These are phyloP conservation scores for Uromys caudimaculatus DNA, from an alignment of 2,797 vertebrate genomes.

Conservation along the genomic window DNA sequence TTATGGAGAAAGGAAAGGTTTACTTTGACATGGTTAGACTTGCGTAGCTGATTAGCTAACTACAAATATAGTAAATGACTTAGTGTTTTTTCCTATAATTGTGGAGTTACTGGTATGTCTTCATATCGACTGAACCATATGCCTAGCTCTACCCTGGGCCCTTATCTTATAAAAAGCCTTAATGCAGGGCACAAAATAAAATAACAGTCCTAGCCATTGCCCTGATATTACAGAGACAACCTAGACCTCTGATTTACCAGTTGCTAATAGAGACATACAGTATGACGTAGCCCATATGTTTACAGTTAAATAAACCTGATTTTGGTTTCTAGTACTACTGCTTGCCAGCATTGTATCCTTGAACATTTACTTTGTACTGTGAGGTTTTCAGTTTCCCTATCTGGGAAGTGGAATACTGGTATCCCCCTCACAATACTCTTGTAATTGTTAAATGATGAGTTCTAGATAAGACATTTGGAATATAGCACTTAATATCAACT, in stretches of 20 bases:
- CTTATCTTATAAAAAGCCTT: not conserved
- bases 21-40: not conserved
- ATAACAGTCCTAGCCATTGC: not conserved
- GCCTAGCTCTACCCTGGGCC: not conserved
- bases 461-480: not conserved
- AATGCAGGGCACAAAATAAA: not conserved
- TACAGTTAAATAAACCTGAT: constrained; percentile 23
- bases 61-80: constrained; percentile 28
- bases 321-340: not conserved
- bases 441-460: constrained; percentile 18
- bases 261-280: not conserved
- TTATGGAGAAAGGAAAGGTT: not conserved
- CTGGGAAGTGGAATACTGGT: constrained; percentile 34
- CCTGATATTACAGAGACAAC: not conserved
- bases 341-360: not conserved
- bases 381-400: constrained; percentile 18
- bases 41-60: constrained; percentile 25
- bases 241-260: not conserved
- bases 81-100: not conserved
- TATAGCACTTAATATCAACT: constrained; percentile 21
- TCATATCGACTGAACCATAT: constrained; percentile 8
- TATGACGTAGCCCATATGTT: not conserved
- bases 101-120: not conserved
- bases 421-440: not conserved
- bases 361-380: constrained; percentile 11